These are phyloP conservation scores for Columba livia DNA, from an alignment of 2,113 vertebrate species.

Conservation along the genomic window DNA sequence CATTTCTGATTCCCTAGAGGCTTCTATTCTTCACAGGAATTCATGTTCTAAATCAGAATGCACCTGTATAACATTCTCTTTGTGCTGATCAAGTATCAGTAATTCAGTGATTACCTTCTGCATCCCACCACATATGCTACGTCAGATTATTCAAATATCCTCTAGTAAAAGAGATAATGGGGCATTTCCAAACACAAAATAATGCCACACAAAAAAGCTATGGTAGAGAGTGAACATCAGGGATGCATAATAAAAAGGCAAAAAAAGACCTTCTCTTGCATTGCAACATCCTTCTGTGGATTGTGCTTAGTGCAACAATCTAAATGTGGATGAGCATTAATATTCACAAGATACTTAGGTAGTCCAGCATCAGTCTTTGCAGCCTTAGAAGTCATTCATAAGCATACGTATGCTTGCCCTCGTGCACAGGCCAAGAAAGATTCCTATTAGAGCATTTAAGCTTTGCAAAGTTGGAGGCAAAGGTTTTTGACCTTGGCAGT, in stretches of 20 bases:
- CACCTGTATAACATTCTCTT: not conserved
- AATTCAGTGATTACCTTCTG: not conserved
- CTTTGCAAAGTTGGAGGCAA: not conserved
- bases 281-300: not conserved
- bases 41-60: not conserved
- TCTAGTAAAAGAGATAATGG: not conserved
- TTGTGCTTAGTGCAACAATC: not conserved
- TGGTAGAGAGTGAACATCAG: not conserved
- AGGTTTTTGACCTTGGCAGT: not conserved
- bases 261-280: not conserved
- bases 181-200: not conserved
- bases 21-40: not conserved
- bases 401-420: accelerated
- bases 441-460: not conserved
- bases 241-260: not conserved
- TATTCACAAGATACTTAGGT: not conserved
- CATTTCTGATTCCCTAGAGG: not conserved
- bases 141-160: not conserved
- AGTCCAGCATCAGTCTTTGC: not conserved
- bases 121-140: not conserved
- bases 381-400: not conserved
- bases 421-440: not conserved
- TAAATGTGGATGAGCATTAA: not conserved
- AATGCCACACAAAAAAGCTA: not conserved
- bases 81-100: not conserved